Evolutionary conservation across 2,888 invertebrate genomes (phyloP).

Genomic region (Xanthorhoe designata): DNA sequence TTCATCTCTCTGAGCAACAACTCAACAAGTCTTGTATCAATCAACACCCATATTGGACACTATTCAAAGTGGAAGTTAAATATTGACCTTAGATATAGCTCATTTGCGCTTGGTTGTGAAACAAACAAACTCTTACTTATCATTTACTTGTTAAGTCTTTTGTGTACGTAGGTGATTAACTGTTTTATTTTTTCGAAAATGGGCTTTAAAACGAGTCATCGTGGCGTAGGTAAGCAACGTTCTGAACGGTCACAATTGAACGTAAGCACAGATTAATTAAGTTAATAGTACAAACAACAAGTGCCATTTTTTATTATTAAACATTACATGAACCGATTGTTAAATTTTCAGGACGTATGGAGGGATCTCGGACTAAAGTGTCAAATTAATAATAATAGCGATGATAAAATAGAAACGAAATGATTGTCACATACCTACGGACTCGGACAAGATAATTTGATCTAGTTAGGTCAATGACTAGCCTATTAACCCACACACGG

Average conservation of each 20-base stretch:
- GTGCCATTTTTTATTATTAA: too few species aligned
- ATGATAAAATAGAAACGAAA: not conserved
- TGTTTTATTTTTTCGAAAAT: not conserved
- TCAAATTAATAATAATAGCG: not conserved
- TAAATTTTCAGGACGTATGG: too few species aligned
- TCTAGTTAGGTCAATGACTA: slow-evolving; percentile 41
- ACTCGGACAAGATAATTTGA: slow-evolving; percentile 24
- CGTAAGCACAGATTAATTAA: too few species aligned
- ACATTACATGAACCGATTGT: too few species aligned
- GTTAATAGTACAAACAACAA: too few species aligned
- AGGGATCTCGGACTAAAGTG: too few species aligned
- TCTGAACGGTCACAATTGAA: too few species aligned
- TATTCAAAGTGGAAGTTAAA: slow-evolving; percentile 29
- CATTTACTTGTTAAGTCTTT: slow-evolving; percentile 3
- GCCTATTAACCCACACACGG: slow-evolving; percentile 46
- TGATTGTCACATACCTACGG: not conserved
- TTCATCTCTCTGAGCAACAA: slow-evolving; percentile 17
- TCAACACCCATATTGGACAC: slow-evolving; percentile 28
- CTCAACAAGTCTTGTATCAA: slow-evolving; percentile 19
- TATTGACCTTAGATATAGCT: slow-evolving; percentile 40
- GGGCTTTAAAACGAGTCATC: too few species aligned
- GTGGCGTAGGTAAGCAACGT: too few species aligned
- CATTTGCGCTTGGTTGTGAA: slow-evolving; percentile 20
- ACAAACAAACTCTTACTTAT: slow-evolving; percentile 6
- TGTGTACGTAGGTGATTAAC: not conserved